Percentiles rank a stretch among this genome's conserved stretches.
Conservation (phyloP, 1,140 invertebrate genomes). For the Solenopsis invicta region DNA sequence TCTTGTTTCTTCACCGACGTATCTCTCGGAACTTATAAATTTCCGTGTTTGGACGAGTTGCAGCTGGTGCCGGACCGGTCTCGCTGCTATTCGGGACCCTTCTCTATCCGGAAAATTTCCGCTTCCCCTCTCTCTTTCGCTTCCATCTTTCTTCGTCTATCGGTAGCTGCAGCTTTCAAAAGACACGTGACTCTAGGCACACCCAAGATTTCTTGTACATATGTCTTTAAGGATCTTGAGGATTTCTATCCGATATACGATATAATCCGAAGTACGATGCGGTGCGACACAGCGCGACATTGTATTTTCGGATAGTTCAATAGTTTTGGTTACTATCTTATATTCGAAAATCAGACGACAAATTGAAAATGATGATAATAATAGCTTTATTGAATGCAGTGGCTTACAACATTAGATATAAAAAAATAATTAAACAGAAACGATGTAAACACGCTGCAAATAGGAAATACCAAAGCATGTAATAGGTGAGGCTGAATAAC, state of each 20-base stretch:
- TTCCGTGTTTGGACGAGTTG: slow-evolving; percentile 81
- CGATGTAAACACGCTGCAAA: no score
- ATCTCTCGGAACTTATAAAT: slow-evolving; percentile 75
- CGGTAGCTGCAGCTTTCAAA: slow-evolving; percentile 72
- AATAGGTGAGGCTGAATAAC: no score
- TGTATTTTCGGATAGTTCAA: not conserved
- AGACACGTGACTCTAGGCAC: slow-evolving; percentile 69
- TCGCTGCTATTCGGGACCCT: slow-evolving; percentile 53
- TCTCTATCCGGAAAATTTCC: slow-evolving; percentile 67
- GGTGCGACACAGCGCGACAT: not conserved
- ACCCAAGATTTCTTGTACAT: slow-evolving; percentile 62
- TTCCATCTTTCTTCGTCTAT: not conserved
- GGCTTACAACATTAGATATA: no score
- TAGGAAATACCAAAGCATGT: no score
- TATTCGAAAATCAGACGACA: not conserved
- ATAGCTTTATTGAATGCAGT: not conserved
- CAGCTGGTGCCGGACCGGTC: slow-evolving; percentile 72
- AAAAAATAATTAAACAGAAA: no score
- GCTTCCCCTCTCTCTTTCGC: not conserved
- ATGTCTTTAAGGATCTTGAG: slow-evolving; percentile 44
- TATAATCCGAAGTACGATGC: not conserved
- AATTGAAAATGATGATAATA: not conserved
- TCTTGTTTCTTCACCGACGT: slow-evolving; percentile 32
- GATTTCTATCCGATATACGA: slow-evolving; percentile 35
- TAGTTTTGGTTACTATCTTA: not conserved